A percentile compares a stretch with the other conserved stretches of the same genome.
Conservation (phyloP, 2,797 vertebrate genomes). For the Lutjanus campechanus region DNA sequence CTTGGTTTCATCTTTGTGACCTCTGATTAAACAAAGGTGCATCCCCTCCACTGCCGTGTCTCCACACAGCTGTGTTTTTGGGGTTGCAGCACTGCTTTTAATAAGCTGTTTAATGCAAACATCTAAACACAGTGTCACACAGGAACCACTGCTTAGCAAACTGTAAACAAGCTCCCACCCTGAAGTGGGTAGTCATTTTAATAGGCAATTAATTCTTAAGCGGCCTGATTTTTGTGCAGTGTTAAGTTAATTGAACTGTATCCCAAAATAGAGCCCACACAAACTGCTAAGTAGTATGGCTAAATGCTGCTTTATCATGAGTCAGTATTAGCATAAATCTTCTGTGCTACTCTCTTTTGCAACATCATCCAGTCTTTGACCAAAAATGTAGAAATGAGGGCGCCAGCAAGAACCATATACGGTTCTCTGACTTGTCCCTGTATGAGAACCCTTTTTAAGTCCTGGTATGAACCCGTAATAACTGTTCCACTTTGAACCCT, state of each 20-base stretch:
- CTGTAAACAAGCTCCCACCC: slow-evolving; percentile 78
- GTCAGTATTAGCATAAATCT: slow-evolving; percentile 65
- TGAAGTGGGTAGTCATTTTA: slow-evolving; percentile 78
- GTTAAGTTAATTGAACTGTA: slow-evolving; percentile 79
- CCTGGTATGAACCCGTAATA: no score
- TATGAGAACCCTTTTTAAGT: no score
- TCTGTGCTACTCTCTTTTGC: slow-evolving; percentile 47
- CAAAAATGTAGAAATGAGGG: neutral
- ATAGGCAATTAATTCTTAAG: slow-evolving; percentile 83
- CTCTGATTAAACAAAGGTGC: slow-evolving; percentile 42
- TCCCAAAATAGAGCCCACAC: slow-evolving; percentile 74
- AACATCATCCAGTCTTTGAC: slow-evolving; percentile 46
- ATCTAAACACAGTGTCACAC: slow-evolving; percentile 64
- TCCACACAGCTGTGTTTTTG: slow-evolving; percentile 46
- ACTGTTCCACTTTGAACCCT: no score
- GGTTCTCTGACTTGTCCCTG: no score
- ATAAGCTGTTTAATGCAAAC: slow-evolving; percentile 70
- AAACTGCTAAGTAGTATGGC: slow-evolving; percentile 60
- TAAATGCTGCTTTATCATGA: slow-evolving; percentile 66
- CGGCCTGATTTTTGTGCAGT: slow-evolving; percentile 73
- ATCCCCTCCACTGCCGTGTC: slow-evolving; percentile 3
- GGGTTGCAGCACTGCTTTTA: slow-evolving; percentile 53
- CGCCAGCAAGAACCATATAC: no score
- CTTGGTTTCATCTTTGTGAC: slow-evolving; percentile 30
- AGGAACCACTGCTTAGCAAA: slow-evolving; percentile 69